Conservation (phyloP, 2,888 invertebrate genomes). For the Parnassius apollo region DNA sequence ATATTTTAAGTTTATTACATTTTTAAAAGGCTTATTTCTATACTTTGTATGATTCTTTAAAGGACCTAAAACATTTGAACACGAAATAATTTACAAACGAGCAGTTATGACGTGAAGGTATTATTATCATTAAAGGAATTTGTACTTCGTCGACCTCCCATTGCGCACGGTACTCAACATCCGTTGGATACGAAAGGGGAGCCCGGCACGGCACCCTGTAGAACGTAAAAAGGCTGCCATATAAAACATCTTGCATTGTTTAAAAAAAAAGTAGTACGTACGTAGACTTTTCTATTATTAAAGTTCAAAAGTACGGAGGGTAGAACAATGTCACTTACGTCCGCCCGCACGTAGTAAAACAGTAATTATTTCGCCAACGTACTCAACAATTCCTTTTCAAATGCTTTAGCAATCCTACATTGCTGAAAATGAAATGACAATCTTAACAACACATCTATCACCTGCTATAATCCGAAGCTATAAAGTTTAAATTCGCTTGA, state of each 20-base stretch:
- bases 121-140: neutral
- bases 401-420: constrained; percentile 56
- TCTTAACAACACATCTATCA: constrained; percentile 32
- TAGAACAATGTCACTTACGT: constrained; percentile 19
- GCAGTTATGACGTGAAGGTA: neutral
- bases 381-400: constrained; percentile 66
- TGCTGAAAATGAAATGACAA: constrained; percentile 47
- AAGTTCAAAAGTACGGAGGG: constrained; percentile 16
- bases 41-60: too few relatives aligned
- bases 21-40: too few relatives aligned
- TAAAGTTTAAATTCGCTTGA: constrained; percentile 48
- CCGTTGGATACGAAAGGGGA: neutral
- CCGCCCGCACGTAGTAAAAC: constrained; percentile 34
- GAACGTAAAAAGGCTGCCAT: neutral
- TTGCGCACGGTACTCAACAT: neutral
- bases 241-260: constrained; percentile 11
- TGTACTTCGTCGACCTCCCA: constrained; percentile 5
- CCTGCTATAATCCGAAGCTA: constrained; percentile 34
- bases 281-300: constrained; percentile 14
- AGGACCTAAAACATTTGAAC: too few relatives aligned
- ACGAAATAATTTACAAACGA: neutral
- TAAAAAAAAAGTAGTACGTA: constrained; percentile 6
- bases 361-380: constrained; percentile 55
- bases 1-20: too few relatives aligned
- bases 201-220: neutral